Conservation (phyloP, 2,113 vertebrate species). For the Pteropus alecto region DNA sequence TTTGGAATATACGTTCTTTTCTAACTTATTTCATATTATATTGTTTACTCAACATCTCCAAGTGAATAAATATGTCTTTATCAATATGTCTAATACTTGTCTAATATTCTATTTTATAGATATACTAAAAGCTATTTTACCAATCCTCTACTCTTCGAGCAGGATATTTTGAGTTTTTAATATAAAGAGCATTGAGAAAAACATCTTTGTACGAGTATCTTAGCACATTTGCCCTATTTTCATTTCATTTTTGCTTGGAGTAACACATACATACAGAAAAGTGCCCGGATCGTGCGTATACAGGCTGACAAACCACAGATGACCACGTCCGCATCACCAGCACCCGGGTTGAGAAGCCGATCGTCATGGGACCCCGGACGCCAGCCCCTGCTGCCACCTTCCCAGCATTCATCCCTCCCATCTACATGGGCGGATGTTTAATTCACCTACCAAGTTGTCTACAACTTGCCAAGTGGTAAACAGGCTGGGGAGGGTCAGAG, state of each 20-base stretch:
- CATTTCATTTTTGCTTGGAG: neutral
- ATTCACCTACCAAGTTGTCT: neutral
- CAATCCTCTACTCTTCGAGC: neutral
- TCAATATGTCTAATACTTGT: neutral
- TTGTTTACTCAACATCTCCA: conserved; percentile 51
- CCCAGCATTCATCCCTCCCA: neutral
- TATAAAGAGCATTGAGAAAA: neutral
- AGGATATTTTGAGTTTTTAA: neutral
- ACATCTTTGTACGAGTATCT: neutral
- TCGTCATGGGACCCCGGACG: fast-evolving
- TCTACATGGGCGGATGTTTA: neutral
- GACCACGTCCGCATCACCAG: fast-evolving
- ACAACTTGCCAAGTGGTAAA: neutral
- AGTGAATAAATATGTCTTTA: conserved; percentile 56
- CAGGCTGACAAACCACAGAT: neutral
- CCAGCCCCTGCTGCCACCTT: neutral
- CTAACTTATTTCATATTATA: conserved; percentile 70
- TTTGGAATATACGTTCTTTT: conserved; percentile 57
- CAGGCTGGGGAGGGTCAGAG: neutral
- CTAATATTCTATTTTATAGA: neutral
- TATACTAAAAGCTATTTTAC: neutral
- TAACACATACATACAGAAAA: neutral
- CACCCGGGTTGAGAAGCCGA: neutral
- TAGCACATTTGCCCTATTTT: neutral
- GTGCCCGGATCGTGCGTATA: neutral